Base-by-base conservation (phyloP, 1,140 invertebrate genomes). In the Zaprionus nigranus region DNA sequence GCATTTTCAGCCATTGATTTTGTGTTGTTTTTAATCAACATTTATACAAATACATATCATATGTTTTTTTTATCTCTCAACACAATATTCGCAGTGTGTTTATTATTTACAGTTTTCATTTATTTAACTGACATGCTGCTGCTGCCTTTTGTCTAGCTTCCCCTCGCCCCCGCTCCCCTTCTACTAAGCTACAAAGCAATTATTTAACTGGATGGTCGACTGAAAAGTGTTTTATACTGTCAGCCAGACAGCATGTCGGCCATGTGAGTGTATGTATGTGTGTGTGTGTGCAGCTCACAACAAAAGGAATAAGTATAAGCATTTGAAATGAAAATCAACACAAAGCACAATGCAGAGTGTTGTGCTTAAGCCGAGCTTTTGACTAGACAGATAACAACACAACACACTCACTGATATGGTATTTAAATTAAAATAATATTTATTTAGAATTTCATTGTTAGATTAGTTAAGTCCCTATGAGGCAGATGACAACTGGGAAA, bases 161-260 rank as follows among this genome's bases (percentile, higher is more conserved):
- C n/a, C n/a, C n/a, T n/a, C n/a, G n/a, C 38, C 30, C 54, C 26
- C 3, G 30, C 9, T 3, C 36, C 28, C 61, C 26, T 66, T 62
- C 12, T 46, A 60, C 75, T 85, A 79, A 85, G 75, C 82, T 86
- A 67, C 78, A 82, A 82, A 85, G 54, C 79, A 85, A 85, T 87
- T 86, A 86, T 86, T 86, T 82, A 79, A 78, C 82, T 83, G 82
- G 65, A 79, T 82, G 69, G 80, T 79, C 66, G 43, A 62, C 51
- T 60, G 54, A 56, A 78, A 75, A 85, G 59, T 78, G 66, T 70
- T 73, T 75, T 59, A 64, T 80, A 54, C 61, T 69, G 68, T 46
- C 66, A 51, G 66, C 28, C 51, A 40, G 46, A 69, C 49, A 57
- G 54, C 51, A 38, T 51, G 26, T 65, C 40, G 30, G 26, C 40